These are phyloP conservation scores for Leptopilina syphax DNA, from an alignment of 2,888 invertebrate genomes.

Conservation along the genomic window DNA sequence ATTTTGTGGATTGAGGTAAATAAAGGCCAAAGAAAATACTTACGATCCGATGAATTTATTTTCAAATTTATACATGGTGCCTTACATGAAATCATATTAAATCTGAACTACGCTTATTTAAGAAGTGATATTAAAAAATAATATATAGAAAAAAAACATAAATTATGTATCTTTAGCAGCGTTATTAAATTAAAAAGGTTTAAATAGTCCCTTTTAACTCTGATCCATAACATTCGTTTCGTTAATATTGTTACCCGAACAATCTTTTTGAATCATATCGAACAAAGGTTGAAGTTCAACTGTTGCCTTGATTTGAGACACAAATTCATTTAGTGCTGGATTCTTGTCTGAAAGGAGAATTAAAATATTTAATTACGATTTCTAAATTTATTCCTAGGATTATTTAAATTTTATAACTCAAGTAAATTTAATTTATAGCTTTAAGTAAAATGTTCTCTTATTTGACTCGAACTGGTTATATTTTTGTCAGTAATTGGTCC, in stretches of 20 bases:
- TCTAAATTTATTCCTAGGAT: too few species aligned
- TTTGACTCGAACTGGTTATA: too few species aligned
- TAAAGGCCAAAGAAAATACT: too few species aligned
- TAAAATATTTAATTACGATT: background rate
- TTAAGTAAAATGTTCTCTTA: too few species aligned
- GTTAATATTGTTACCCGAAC: constrained; percentile 79
- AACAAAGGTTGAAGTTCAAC: constrained; percentile 93
- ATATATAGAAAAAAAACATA: constrained; percentile 70
- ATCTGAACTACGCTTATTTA: constrained; percentile 67
- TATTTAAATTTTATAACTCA: too few species aligned
- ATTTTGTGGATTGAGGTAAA: too few species aligned
- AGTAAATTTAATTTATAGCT: too few species aligned
- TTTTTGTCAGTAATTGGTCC: too few species aligned
- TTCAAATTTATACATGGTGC: constrained; percentile 71
- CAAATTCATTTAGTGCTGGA: constrained; percentile 94
- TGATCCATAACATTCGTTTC: constrained; percentile 87
- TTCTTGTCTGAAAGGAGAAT: constrained; percentile 88
- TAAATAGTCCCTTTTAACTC: constrained; percentile 78
- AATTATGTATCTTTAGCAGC: constrained; percentile 64
- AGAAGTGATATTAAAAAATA: constrained; percentile 71
- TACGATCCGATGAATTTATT: constrained; percentile 69
- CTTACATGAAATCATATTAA: constrained; percentile 70
- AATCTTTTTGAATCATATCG: constrained; percentile 93
- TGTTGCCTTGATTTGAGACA: constrained; percentile 93
- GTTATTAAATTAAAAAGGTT: constrained; percentile 69